A percentile compares a stretch with the other conserved stretches of the same genome.
These are phyloP conservation scores for Amniataba percoides DNA, from an alignment of 2,797 vertebrate genomes.

Conservation along the genomic window DNA sequence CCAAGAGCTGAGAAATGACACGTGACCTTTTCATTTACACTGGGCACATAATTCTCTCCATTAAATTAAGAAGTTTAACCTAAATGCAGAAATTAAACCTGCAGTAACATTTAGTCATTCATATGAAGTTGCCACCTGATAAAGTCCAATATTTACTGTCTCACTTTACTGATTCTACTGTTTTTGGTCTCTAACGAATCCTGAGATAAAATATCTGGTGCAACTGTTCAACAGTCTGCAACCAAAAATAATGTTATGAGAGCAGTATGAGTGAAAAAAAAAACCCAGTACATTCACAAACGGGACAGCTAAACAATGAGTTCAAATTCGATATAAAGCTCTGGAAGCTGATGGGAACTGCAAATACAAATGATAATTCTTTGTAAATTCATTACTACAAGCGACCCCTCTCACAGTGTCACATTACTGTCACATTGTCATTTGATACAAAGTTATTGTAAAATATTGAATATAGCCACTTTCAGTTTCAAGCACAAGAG, in stretches of 20 bases:
- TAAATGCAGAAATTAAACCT: neutral
- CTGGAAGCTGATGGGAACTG: rapidly evolving
- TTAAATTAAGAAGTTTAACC: neutral
- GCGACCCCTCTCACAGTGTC: neutral
- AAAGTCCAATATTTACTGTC: neutral
- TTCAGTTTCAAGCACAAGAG: neutral
- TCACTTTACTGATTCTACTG: neutral
- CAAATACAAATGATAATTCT: neutral
- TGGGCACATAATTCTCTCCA: neutral
- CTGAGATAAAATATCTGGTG: neutral
- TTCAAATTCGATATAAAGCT: neutral
- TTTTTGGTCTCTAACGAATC: neutral
- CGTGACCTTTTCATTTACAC: neutral
- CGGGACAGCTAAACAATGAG: neutral
- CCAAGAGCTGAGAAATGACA: no score
- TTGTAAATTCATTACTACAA: neutral
- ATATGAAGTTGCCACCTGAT: neutral
- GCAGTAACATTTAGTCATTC: neutral
- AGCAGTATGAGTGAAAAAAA: neutral
- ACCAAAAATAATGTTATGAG: neutral
- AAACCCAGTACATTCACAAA: neutral
- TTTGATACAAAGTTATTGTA: neutral
- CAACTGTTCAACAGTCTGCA: neutral
- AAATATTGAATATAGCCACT: neutral
- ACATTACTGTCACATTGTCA: neutral